Conservation (phyloP, 2,113 vertebrate genomes). For the Erythrocebus patas region DNA sequence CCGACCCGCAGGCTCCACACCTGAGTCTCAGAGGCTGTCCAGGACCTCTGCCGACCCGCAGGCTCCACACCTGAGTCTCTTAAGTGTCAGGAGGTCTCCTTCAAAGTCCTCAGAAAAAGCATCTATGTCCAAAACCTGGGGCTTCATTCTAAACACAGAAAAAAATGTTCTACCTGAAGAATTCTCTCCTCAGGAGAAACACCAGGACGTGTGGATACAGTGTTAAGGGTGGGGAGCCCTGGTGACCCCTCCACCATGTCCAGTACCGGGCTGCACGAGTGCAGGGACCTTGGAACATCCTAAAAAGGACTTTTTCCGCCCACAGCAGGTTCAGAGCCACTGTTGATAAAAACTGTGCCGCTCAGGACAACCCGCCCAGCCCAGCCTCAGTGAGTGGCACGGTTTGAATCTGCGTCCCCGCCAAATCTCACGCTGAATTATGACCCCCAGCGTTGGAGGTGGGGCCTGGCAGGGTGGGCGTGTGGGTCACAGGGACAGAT, state of each 20-base stretch:
- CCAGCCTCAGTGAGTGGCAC: neutral
- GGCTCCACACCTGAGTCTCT: too few species aligned
- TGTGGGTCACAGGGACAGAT: too few species aligned
- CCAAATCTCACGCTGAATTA: too few species aligned
- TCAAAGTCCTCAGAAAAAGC: neutral
- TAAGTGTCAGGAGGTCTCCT: neutral
- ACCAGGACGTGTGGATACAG: fast-evolving
- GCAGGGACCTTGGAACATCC: fast-evolving
- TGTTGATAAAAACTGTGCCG: fast-evolving
- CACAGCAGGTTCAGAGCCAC: neutral
- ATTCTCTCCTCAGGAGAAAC: neutral
- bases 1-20: too few species aligned
- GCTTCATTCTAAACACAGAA: neutral
- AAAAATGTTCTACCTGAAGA: neutral
- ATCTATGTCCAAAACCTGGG: neutral
- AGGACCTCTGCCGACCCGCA: too few species aligned
- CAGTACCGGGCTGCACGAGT: neutral
- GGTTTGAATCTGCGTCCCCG: too few species aligned
- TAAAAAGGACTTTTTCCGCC: neutral
- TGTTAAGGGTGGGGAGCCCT: neutral
- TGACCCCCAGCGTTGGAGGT: too few species aligned
- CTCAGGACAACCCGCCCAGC: neutral
- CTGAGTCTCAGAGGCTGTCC: too few species aligned
- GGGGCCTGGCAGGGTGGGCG: too few species aligned
- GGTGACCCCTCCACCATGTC: neutral